Evolutionary conservation across 2,113 vertebrate genomes (phyloP).

Genomic region (Bufo bufo): DNA sequence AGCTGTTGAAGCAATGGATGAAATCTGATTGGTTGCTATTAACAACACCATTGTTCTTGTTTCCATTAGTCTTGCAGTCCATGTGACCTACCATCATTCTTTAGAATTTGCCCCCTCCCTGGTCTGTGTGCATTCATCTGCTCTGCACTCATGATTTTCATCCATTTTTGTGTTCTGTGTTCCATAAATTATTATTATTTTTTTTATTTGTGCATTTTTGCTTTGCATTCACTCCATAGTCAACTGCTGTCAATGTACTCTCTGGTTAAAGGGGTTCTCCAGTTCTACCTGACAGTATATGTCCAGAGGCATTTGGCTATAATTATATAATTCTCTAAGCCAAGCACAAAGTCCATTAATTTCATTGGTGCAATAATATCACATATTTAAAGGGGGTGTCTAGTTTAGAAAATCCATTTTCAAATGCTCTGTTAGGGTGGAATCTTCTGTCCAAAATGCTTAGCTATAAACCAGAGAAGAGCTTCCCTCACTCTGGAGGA

Average conservation of each 20-base stretch:
- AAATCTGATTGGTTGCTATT: background rate
- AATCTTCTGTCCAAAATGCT: background rate
- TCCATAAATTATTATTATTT: too few species aligned
- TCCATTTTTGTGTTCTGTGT: too few species aligned
- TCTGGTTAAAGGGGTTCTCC: slow-evolving; percentile 1
- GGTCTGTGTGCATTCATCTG: background rate
- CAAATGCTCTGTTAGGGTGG: too few species aligned
- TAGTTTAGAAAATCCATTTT: too few species aligned
- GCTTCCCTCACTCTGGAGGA: background rate
- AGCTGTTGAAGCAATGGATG: background rate
- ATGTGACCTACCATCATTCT: background rate
- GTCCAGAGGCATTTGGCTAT: background rate
- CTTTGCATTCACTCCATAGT: background rate
- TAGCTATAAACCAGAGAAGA: background rate
- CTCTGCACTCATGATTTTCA: background rate
- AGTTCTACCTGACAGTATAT: background rate
- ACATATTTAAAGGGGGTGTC: background rate
- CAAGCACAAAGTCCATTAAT: background rate
- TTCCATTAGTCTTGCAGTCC: background rate
- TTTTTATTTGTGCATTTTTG: background rate
- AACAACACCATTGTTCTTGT: background rate
- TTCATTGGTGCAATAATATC: background rate
- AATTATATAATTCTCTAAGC: background rate
- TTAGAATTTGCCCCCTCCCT: background rate
- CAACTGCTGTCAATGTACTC: background rate